Percentiles rank a stretch among this genome's conserved stretches.
phyloP scores from a whole-genome alignment of 2,888 invertebrate genomes.

The Apamea sordens region DNA sequence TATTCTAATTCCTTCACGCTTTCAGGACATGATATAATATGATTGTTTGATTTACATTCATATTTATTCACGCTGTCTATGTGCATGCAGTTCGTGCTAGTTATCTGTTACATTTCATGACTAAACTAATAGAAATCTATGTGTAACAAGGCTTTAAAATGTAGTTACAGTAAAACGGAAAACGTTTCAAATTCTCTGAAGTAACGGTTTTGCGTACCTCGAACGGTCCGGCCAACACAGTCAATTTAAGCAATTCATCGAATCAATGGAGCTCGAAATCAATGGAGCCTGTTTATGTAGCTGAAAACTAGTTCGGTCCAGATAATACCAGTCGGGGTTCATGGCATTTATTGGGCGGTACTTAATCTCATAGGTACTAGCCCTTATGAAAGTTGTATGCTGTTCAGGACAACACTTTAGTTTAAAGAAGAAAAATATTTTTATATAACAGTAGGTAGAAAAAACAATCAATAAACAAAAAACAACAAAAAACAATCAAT shows the following conservation, averaged over 20 bases:
- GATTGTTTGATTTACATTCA: conserved; percentile 53
- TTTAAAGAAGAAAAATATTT: not conserved
- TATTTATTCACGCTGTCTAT: conserved; percentile 46
- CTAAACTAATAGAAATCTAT: conserved; percentile 42
- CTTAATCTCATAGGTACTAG: not conserved
- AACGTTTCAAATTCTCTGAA: conserved; percentile 14
- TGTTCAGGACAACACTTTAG: not conserved
- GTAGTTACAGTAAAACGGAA: conserved; percentile 23
- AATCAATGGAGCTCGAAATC: conserved; percentile 47
- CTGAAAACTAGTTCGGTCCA: conserved; percentile 41
- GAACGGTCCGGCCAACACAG: conserved; percentile 21
- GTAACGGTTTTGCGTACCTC: conserved; percentile 26
- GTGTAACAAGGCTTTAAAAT: conserved; percentile 18
- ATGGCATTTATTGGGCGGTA: not conserved
- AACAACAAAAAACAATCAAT: too few relatives aligned
- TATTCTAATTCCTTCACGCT: conserved; percentile 52
- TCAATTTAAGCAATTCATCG: conserved; percentile 47
- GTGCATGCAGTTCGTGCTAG: conserved; percentile 30
- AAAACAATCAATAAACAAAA: not conserved
- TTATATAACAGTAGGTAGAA: not conserved
- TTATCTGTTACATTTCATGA: conserved; percentile 41
- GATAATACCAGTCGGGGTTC: conserved; percentile 29
- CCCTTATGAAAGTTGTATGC: not conserved
- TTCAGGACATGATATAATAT: conserved; percentile 59
- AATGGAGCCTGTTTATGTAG: conserved; percentile 40